phyloP scores from a whole-genome alignment of 1,140 invertebrate genomes.

The Galleria mellonella region DNA sequence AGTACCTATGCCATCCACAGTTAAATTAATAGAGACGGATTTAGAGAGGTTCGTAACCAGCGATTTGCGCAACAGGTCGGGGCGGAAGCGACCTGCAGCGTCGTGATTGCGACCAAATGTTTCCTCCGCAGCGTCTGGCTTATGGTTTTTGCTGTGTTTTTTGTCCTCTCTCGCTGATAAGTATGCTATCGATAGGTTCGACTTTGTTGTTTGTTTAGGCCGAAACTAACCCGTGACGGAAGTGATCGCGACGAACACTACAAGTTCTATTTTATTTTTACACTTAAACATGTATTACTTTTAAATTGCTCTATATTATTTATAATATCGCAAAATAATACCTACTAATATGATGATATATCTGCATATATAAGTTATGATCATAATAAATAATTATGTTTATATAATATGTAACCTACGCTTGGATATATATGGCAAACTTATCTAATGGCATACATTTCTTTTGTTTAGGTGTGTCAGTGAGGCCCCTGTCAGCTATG shows the following conservation, averaged over 20 bases:
- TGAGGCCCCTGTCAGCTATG: slow-evolving; percentile 66
- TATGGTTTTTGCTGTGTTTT: slow-evolving; percentile 61
- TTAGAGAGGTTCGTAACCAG: slow-evolving; percentile 7
- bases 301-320: neutral
- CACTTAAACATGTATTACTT: neutral
- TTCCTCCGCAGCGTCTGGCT: slow-evolving; percentile 57
- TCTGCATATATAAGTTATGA: neutral
- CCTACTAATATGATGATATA: neutral
- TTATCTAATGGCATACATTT: slow-evolving; percentile 9
- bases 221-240: slow-evolving; percentile 48
- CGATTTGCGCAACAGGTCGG: slow-evolving; percentile 72
- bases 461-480: slow-evolving; percentile 64
- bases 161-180: slow-evolving; percentile 57
- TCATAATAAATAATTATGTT: too few species aligned
- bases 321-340: neutral
- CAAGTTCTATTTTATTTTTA: neutral
- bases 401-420: too few species aligned
- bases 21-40: neutral
- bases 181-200: slow-evolving; percentile 68
- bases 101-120: slow-evolving; percentile 71
- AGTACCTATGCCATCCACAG: too few species aligned
- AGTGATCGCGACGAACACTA: slow-evolving; percentile 27
- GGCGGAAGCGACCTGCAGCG: slow-evolving; percentile 69
- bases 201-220: slow-evolving; percentile 58
- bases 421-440: too few species aligned